Percentiles rank a stretch among this genome's conserved stretches.
Conservation (phyloP, 2,113 vertebrate species). For the Strix uralensis region DNA sequence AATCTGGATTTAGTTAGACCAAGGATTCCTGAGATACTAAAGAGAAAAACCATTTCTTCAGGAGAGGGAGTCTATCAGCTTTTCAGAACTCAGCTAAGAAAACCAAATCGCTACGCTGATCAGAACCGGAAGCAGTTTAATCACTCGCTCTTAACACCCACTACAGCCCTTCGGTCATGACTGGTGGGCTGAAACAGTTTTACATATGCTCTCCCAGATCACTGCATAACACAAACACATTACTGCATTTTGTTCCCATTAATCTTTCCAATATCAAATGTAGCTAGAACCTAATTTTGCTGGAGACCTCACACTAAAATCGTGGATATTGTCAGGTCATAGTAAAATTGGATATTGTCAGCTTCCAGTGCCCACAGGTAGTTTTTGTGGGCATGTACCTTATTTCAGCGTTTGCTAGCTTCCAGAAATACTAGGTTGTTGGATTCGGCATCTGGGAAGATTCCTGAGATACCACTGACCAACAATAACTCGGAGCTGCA, state of each 20-base stretch:
- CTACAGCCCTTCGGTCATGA: not conserved
- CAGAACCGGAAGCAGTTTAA: not conserved
- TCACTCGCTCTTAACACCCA: fast-evolving
- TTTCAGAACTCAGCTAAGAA: not conserved
- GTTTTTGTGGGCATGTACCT: not conserved
- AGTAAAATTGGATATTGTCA: not conserved
- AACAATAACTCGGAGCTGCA: not conserved
- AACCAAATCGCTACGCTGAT: not conserved
- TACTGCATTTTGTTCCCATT: not conserved
- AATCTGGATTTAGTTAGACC: not conserved
- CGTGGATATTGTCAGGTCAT: not conserved
- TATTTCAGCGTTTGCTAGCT: not conserved
- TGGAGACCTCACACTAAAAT: not conserved
- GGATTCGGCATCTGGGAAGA: not conserved
- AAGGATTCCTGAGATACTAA: not conserved
- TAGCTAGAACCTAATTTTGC: not conserved
- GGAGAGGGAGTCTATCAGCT: not conserved
- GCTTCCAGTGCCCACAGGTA: not conserved
- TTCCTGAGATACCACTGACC: not conserved
- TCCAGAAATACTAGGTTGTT: not conserved
- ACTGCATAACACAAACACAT: not conserved
- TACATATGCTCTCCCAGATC: not conserved
- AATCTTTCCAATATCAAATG: not conserved
- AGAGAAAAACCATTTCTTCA: not conserved
- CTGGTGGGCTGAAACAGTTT: not conserved